A percentile compares a stretch with the other conserved stretches of the same genome.
These are phyloP conservation scores for Sphinx pinastri DNA, from an alignment of 2,888 invertebrate species.

Conservation along the genomic window DNA sequence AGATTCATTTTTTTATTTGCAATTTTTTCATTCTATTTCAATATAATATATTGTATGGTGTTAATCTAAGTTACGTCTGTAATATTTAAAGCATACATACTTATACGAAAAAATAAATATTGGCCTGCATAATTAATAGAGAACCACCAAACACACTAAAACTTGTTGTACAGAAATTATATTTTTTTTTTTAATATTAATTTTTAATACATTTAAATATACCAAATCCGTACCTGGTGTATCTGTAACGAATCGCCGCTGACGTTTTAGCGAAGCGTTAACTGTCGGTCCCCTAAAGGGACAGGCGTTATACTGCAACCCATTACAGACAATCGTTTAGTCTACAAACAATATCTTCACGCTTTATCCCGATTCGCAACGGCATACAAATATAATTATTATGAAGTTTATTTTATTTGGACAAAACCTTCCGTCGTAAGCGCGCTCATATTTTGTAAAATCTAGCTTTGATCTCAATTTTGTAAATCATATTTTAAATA, in stretches of 20 bases:
- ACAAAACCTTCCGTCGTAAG: too few relatives aligned
- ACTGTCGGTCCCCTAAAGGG: slow-evolving; percentile 66
- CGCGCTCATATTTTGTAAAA: background rate
- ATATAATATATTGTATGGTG: too few relatives aligned
- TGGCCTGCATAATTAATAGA: too few relatives aligned
- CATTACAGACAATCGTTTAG: slow-evolving; percentile 69
- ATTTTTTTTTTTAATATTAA: background rate
- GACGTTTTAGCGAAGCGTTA: slow-evolving; percentile 71
- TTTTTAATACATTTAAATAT: background rate
- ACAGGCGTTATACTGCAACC: slow-evolving; percentile 58
- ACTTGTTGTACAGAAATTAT: too few relatives aligned
- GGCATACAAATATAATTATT: slow-evolving; percentile 30
- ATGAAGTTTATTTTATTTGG: background rate
- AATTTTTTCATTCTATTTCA: too few relatives aligned
- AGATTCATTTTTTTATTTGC: too few relatives aligned
- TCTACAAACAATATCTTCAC: slow-evolving; percentile 64
- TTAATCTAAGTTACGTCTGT: too few relatives aligned
- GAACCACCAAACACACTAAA: too few relatives aligned
- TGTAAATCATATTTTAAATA: too few relatives aligned
- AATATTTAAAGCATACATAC: too few relatives aligned
- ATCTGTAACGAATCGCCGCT: slow-evolving; percentile 68
- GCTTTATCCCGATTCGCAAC: slow-evolving; percentile 64
- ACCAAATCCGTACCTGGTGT: slow-evolving; percentile 49
- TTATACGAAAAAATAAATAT: too few relatives aligned
- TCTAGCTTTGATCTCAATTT: too few relatives aligned